Percentiles rank a stretch among this genome's conserved stretches.
Evolutionary conservation across 1,140 invertebrate species (phyloP).

Genomic region (Pseudomyrmex flavicornis): DNA sequence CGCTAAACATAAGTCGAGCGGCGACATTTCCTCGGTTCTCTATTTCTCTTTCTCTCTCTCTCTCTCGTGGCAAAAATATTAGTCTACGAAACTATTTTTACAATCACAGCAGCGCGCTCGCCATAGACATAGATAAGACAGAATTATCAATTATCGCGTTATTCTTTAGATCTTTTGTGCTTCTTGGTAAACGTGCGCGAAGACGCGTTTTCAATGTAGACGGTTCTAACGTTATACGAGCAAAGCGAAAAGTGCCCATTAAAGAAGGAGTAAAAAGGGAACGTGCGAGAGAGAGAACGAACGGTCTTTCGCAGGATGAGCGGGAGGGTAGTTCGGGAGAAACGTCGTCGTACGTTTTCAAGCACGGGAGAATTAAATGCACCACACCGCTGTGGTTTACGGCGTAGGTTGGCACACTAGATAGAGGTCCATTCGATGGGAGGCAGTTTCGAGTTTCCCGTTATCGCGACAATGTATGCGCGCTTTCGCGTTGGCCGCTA

Average conservation of each 20-base stretch:
- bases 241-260: slow-evolving; percentile 67
- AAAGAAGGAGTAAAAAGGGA: slow-evolving; percentile 62
- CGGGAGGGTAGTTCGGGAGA: not conserved
- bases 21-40: no score
- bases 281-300: not conserved
- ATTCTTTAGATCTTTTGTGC: no score
- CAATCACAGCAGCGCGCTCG: not conserved
- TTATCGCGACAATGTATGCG: slow-evolving; percentile 55
- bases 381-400: slow-evolving; percentile 60
- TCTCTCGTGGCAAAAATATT: slow-evolving; percentile 18
- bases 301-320: not conserved
- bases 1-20: slow-evolving; percentile 32
- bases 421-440: slow-evolving; percentile 2
- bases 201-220: slow-evolving; percentile 37
- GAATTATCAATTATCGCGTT: not conserved
- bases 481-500: slow-evolving; percentile 46
- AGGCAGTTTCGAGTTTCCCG: slow-evolving; percentile 50
- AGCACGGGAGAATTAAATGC: slow-evolving; percentile 70
- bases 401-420: not conserved
- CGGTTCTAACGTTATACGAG: slow-evolving; percentile 66
- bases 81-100: not conserved
- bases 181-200: no score
- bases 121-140: not conserved
- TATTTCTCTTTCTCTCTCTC: not conserved
- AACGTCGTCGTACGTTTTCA: slow-evolving; percentile 52